Evolutionary conservation across 2,113 vertebrate species (phyloP).

Genomic region (Leptobrachium ailaonicum): DNA sequence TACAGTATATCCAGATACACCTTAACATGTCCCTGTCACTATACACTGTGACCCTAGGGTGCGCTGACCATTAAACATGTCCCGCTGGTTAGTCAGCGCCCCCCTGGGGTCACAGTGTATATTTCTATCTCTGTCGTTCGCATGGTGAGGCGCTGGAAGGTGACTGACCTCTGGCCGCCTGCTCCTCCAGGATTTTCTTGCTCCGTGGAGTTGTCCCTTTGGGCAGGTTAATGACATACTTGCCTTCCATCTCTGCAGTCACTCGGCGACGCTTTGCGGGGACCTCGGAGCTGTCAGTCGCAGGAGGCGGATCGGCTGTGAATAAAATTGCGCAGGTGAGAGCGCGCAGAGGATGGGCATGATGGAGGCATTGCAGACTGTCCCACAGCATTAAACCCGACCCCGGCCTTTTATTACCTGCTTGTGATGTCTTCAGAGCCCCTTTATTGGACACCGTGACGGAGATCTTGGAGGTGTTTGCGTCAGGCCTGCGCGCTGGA

Average conservation of each 20-base stretch:
- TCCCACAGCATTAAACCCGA: too few relatives aligned
- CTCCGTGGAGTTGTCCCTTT: slow-evolving; percentile 88
- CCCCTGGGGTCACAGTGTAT: too few relatives aligned
- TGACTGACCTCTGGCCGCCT: slow-evolving; percentile 81
- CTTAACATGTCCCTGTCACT: too few relatives aligned
- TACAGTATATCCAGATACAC: too few relatives aligned
- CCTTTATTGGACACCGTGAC: slow-evolving; percentile 87
- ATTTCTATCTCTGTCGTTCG: neutral
- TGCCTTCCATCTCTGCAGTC: slow-evolving; percentile 94
- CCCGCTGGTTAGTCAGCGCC: too few relatives aligned
- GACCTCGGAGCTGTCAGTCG: slow-evolving; percentile 63
- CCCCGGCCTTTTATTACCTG: slow-evolving; percentile 47
- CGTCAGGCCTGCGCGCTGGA: slow-evolving; percentile 74
- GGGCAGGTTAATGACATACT: slow-evolving; percentile 94
- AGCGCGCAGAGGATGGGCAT: neutral
- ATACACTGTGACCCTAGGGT: too few relatives aligned
- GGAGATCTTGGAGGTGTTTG: slow-evolving; percentile 74
- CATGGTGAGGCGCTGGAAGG: neutral
- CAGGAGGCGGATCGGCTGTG: slow-evolving; percentile 43
- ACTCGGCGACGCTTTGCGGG: slow-evolving; percentile 80
- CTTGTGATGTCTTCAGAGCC: slow-evolving; percentile 72
- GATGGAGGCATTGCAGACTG: too few relatives aligned
- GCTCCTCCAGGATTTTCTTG: slow-evolving; percentile 88
- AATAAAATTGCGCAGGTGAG: neutral
- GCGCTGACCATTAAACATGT: too few relatives aligned